Evolutionary conservation across 2,888 invertebrate species (phyloP).

Genomic region (Protodeltote pygarga): DNA sequence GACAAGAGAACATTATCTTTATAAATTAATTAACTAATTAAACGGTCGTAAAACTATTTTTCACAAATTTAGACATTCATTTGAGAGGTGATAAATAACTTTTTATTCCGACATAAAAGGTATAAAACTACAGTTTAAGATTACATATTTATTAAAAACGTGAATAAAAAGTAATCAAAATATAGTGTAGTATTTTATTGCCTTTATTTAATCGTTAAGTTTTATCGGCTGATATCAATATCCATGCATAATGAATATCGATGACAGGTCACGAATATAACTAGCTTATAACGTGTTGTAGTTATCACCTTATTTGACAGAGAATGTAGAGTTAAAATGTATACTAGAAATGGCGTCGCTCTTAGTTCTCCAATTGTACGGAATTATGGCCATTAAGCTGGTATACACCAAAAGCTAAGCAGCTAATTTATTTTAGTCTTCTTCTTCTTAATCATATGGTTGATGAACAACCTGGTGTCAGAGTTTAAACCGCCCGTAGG

Average conservation of each 20-base stretch:
- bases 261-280: slow-evolving; percentile 17
- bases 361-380: not conserved
- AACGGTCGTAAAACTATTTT: not conserved
- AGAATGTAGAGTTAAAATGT: not conserved
- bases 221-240: slow-evolving; percentile 41
- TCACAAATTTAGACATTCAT: slow-evolving; percentile 15
- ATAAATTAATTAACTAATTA: too few relatives aligned
- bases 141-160: slow-evolving; percentile 35
- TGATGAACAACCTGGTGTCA: too few relatives aligned
- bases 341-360: slow-evolving; percentile 9
- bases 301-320: slow-evolving; percentile 29
- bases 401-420: too few relatives aligned
- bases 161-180: slow-evolving; percentile 32
- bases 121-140: slow-evolving; percentile 29
- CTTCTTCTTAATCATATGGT: too few relatives aligned
- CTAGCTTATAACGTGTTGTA: slow-evolving; percentile 31
- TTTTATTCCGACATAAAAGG: too few relatives aligned
- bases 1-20: too few relatives aligned
- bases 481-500: too few relatives aligned
- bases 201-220: slow-evolving; percentile 27
- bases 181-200: slow-evolving; percentile 32
- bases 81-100: slow-evolving; percentile 12
- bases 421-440: too few relatives aligned
- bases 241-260: slow-evolving; percentile 35
- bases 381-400: too few relatives aligned